Percentiles rank a stretch among this genome's conserved stretches.
Evolutionary conservation across 1,140 invertebrate species (phyloP).

Genomic region (Drosophila murphyi): DNA sequence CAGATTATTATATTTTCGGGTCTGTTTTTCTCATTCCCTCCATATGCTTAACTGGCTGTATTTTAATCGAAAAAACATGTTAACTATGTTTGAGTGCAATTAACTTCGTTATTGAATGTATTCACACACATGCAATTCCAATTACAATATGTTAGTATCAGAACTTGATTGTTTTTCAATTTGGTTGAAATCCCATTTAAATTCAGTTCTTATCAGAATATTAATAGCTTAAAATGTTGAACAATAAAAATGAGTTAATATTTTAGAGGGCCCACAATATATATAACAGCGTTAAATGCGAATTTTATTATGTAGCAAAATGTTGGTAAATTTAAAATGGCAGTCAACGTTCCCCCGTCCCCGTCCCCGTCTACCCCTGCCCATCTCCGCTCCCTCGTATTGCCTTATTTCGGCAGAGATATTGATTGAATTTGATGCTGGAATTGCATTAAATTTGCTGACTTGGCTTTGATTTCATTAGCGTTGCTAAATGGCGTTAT

Average conservation of each 20-base stretch:
- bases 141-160: not conserved
- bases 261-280: not conserved
- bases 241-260: not conserved
- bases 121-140: not conserved
- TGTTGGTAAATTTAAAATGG: conserved; percentile 37
- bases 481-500: conserved; percentile 36
- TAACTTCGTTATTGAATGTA: too few species aligned
- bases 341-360: not conserved
- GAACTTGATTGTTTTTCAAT: too few species aligned
- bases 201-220: not conserved
- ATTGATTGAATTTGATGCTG: conserved; percentile 48
- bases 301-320: conserved; percentile 47
- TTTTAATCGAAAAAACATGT: too few species aligned
- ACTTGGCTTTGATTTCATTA: conserved; percentile 70
- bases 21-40: too few species aligned
- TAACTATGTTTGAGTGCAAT: too few species aligned
- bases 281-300: conserved; percentile 37
- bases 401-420: conserved; percentile 12
- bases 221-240: not conserved
- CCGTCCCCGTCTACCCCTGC: not conserved
- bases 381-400: not conserved
- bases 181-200: not conserved
- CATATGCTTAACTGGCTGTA: too few species aligned
- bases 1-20: too few species aligned
- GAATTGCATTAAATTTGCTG: conserved; percentile 68